phyloP scores from a whole-genome alignment of 2,888 invertebrate genomes.

The Ferrisia virgata region DNA sequence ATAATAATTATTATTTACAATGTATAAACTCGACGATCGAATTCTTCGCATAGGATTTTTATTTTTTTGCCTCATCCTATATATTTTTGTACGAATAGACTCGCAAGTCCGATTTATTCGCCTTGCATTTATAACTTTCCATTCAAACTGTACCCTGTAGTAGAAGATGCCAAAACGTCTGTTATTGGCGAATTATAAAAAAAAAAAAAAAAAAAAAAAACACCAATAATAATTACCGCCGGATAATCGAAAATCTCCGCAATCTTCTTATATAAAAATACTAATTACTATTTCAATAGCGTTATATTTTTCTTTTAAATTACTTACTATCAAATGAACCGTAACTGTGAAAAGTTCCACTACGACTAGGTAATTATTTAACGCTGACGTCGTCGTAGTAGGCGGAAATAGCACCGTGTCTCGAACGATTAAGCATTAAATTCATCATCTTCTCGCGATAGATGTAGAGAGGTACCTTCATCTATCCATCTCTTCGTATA shows the following conservation, averaged over 20 bases:
- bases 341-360: background rate
- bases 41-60: background rate
- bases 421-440: background rate
- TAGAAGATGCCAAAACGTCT: too few species aligned
- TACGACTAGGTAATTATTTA: background rate
- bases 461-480: too few species aligned
- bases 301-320: background rate
- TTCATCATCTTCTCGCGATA: background rate
- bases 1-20: conserved; percentile 31
- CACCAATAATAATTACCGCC: background rate
- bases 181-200: too few species aligned
- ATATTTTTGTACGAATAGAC: too few species aligned
- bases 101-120: too few species aligned
- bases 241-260: background rate
- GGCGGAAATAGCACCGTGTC: background rate
- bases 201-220: background rate
- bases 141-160: too few species aligned
- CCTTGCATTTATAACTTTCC: too few species aligned
- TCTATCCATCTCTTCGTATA: background rate
- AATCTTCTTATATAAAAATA: background rate
- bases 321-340: background rate
- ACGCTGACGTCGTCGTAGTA: too few species aligned
- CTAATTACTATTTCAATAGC: conserved; percentile 3
- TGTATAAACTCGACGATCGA: background rate
- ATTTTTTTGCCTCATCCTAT: too few species aligned